These are phyloP conservation scores for Tragelaphus oryx DNA, from an alignment of 2,797 vertebrate genomes.

Conservation along the genomic window DNA sequence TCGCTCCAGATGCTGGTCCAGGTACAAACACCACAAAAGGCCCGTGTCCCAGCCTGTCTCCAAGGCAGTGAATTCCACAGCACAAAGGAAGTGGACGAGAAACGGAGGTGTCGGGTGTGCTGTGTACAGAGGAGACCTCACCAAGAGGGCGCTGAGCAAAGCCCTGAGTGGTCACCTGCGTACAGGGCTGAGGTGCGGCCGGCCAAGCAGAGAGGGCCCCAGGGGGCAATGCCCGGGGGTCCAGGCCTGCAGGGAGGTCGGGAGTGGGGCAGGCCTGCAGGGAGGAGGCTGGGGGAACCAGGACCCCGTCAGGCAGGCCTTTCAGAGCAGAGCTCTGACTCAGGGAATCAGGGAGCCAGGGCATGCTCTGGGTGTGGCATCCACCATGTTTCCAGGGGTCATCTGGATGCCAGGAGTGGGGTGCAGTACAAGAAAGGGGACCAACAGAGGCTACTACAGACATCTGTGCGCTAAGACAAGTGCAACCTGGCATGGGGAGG, in stretches of 20 bases:
- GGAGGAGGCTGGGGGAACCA: background rate
- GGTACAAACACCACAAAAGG: background rate
- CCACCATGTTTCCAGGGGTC: background rate
- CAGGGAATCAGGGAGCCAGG: background rate
- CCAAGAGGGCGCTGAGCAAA: background rate
- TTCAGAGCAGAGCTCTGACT: background rate
- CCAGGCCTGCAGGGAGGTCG: background rate
- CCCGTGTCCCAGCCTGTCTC: background rate
- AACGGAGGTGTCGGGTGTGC: background rate
- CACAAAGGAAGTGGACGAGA: background rate
- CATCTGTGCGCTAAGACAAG: background rate
- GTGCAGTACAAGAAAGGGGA: background rate
- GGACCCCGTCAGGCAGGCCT: background rate
- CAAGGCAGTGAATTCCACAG: background rate
- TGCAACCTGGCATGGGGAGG: background rate
- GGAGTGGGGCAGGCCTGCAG: background rate
- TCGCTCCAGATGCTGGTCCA: background rate
- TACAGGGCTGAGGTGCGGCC: background rate
- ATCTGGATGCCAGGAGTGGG: background rate
- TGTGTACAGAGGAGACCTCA: background rate
- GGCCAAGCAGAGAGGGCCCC: background rate
- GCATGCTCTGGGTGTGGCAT: background rate
- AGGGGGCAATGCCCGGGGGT: fast-evolving
- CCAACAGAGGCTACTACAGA: background rate
- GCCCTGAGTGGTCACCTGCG: background rate